Evolutionary conservation across 2,888 invertebrate genomes (phyloP).

Genomic region (Machimus rusticus): DNA sequence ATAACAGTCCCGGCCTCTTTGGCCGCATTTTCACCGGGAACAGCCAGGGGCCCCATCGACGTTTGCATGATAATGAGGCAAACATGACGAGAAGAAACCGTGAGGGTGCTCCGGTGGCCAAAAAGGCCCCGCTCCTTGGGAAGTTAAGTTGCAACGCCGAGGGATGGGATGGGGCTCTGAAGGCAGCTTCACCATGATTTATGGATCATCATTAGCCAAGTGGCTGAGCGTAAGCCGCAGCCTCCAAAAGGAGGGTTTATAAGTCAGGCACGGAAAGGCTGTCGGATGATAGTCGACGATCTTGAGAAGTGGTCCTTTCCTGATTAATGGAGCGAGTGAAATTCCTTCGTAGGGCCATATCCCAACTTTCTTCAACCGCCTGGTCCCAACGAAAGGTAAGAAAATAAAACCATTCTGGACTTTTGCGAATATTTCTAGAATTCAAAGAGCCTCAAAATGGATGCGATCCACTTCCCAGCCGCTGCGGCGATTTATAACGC

Average conservation of each 20-base stretch:
- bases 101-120: neutral
- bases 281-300: neutral
- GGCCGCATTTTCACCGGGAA: neutral
- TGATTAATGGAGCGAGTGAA: slow-evolving; percentile 21
- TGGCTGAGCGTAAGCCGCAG: neutral
- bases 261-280: neutral
- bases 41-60: neutral
- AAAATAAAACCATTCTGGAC: neutral
- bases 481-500: neutral
- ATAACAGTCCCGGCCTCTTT: neutral
- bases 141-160: neutral
- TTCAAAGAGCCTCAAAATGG: neutral
- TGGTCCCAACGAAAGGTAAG: neutral
- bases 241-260: neutral
- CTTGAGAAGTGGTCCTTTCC: neutral
- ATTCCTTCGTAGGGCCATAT: neutral
- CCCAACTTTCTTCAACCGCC: neutral
- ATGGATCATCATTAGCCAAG: slow-evolving; percentile 25
- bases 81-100: slow-evolving; percentile 28
- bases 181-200: neutral
- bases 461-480: neutral
- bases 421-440: neutral
- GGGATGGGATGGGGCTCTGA: neutral
- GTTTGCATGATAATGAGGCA: slow-evolving; percentile 25
- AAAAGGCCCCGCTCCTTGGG: neutral